Evolutionary conservation across 2,888 invertebrate genomes (phyloP).

Genomic region (Athalia rosae): DNA sequence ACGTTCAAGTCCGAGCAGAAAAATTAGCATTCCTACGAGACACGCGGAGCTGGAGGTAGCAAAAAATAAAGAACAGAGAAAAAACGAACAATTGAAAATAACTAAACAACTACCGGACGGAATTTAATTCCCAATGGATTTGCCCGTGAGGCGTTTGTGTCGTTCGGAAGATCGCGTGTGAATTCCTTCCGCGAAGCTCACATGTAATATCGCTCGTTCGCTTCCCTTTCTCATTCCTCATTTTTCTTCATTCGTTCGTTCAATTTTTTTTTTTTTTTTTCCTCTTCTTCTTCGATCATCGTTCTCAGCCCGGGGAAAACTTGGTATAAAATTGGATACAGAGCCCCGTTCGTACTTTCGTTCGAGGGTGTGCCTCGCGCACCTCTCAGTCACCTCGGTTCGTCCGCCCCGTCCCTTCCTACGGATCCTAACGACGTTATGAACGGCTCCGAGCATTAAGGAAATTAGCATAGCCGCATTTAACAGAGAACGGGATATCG

Average conservation of each 20-base stretch:
- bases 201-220: too few species aligned
- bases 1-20: not conserved
- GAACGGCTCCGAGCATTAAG: conserved; percentile 53
- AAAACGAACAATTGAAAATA: not conserved
- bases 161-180: too few species aligned
- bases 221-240: too few species aligned
- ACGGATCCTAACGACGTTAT: conserved; percentile 53
- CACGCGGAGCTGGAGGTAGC: not conserved
- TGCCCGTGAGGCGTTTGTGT: too few species aligned
- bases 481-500: conserved; percentile 23
- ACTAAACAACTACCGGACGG: conserved; percentile 39
- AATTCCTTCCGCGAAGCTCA: too few species aligned
- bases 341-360: too few species aligned
- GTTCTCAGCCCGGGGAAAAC: too few species aligned
- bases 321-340: too few species aligned
- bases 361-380: too few species aligned
- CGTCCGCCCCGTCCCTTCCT: conserved; percentile 22
- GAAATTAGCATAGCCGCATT: conserved; percentile 54
- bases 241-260: too few species aligned
- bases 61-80: conserved; percentile 34
- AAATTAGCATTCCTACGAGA: conserved; percentile 51
- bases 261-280: too few species aligned
- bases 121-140: conserved; percentile 47
- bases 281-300: too few species aligned
- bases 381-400: not conserved